Evolutionary conservation across 2,797 vertebrate species (phyloP).

Genomic region (Prunella strophiata): DNA sequence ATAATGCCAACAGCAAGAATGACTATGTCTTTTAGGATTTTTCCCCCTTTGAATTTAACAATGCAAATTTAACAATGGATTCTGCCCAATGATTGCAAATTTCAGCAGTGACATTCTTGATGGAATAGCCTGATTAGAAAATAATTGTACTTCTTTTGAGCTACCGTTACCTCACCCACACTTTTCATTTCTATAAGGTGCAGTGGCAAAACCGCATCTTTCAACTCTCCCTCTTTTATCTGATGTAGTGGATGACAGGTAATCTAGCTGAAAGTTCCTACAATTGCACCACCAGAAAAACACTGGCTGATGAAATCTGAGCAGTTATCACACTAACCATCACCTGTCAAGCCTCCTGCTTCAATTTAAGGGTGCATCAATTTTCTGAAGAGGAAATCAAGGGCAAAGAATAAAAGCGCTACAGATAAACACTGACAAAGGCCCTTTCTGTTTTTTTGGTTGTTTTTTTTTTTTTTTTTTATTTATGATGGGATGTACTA

Average conservation of each 20-base stretch:
- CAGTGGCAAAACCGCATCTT: slow-evolving; percentile 88
- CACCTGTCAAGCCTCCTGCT: slow-evolving; percentile 98
- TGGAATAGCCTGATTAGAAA: slow-evolving; percentile 78
- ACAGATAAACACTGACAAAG: slow-evolving; percentile 99
- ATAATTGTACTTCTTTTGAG: slow-evolving; percentile 75
- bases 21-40: slow-evolving; percentile 42
- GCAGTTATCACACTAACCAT: slow-evolving; percentile 99
- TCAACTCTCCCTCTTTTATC: slow-evolving; percentile 89
- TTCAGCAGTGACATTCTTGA: slow-evolving; percentile 70
- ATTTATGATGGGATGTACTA: slow-evolving; percentile 99
- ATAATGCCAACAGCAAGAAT: slow-evolving; percentile 34
- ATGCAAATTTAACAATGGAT: slow-evolving; percentile 73
- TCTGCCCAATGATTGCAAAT: slow-evolving; percentile 66
- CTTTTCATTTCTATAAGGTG: slow-evolving; percentile 86
- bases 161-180: slow-evolving; percentile 81
- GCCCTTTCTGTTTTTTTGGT: slow-evolving; percentile 93
- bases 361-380: slow-evolving; percentile 99
- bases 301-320: slow-evolving; percentile 98
- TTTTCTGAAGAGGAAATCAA: slow-evolving; percentile 99
- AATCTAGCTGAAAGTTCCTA: slow-evolving; percentile 99
- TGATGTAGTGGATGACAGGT: slow-evolving; percentile 97
- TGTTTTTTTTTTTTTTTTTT: slow-evolving; percentile 84
- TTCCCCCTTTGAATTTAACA: slow-evolving; percentile 54
- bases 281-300: slow-evolving; percentile 93
- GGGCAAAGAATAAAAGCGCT: slow-evolving; percentile 97